A percentile compares a stretch with the other conserved stretches of the same genome.
Evolutionary conservation across 2,797 vertebrate species (phyloP).

Genomic region (Thamnophis elegans): DNA sequence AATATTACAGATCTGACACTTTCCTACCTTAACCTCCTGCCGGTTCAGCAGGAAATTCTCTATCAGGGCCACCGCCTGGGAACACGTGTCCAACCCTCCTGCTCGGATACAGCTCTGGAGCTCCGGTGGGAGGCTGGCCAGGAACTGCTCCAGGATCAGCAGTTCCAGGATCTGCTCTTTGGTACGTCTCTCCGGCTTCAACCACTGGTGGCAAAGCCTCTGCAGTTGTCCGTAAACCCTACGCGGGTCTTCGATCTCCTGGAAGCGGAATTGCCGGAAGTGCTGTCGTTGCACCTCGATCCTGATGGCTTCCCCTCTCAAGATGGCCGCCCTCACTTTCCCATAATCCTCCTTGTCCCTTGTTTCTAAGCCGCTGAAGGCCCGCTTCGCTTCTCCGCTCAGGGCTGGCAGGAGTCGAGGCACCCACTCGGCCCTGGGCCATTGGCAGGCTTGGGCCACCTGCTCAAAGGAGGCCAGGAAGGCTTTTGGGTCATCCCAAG

Average conservation of each 20-base stretch:
- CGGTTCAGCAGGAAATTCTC: conserved; percentile 15
- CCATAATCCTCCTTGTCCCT: conserved; percentile 1
- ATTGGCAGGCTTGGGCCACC: conserved; percentile 15
- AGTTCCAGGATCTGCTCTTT: conserved; percentile 28
- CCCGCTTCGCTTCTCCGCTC: not conserved
- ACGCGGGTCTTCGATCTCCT: conserved; percentile 2
- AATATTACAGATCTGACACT: not conserved
- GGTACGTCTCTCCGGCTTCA: conserved; percentile 11
- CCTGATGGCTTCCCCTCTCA: not conserved
- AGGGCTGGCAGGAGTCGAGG: not conserved
- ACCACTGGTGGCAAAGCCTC: conserved; percentile 24
- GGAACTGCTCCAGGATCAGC: conserved; percentile 26
- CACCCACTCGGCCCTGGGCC: not conserved
- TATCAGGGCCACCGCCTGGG: conserved; percentile 20
- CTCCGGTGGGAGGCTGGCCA: conserved; percentile 26
- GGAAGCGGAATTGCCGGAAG: conserved; percentile 12
- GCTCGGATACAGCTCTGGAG: conserved; percentile 39
- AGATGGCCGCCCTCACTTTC: conserved; percentile 23
- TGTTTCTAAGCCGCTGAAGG: not conserved
- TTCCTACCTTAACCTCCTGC: not conserved
- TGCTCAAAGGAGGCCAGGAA: conserved; percentile 16
- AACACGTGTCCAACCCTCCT: not conserved
- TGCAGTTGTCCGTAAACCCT: conserved; percentile 25
- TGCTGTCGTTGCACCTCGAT: conserved; percentile 4
- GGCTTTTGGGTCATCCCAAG: conserved; percentile 2